Evolutionary conservation across 1,140 invertebrate genomes (phyloP).

Genomic region (Bombus confusus): DNA sequence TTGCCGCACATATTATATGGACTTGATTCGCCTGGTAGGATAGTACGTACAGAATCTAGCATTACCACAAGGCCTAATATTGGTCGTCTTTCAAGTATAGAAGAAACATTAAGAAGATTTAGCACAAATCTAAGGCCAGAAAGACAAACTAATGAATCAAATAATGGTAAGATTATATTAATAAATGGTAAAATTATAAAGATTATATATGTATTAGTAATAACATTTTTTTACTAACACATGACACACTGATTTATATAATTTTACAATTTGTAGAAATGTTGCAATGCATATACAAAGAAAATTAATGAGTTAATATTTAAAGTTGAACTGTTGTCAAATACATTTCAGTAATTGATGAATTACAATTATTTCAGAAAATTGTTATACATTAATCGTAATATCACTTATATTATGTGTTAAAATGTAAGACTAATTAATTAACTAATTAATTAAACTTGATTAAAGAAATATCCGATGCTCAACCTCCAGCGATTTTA

Average conservation of each 20-base stretch:
- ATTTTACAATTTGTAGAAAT: conserved; percentile 9
- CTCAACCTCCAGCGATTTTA: conserved; percentile 68
- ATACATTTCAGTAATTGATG: too few species aligned
- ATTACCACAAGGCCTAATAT: conserved; percentile 58
- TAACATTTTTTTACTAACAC: neutral
- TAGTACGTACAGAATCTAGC: conserved; percentile 67
- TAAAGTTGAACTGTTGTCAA: neutral
- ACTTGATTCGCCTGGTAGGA: conserved; percentile 63
- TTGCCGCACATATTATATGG: conserved; percentile 61
- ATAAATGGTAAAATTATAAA: conserved; percentile 58
- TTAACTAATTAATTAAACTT: conserved; percentile 5
- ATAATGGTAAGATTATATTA: conserved; percentile 53
- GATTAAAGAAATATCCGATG: conserved; percentile 66
- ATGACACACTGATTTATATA: too few species aligned
- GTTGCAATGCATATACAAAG: neutral
- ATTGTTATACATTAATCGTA: neutral
- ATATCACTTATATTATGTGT: neutral
- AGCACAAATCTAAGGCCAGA: conserved; percentile 70
- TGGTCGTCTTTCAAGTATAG: conserved; percentile 65
- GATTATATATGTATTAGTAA: neutral
- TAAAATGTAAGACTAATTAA: conserved; percentile 32
- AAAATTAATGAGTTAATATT: neutral
- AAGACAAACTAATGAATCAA: conserved; percentile 56
- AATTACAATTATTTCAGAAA: too few species aligned
- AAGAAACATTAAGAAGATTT: conserved; percentile 73